Evolutionary conservation across 2,113 vertebrate species (phyloP).

Genomic region (Ameiurus melas): DNA sequence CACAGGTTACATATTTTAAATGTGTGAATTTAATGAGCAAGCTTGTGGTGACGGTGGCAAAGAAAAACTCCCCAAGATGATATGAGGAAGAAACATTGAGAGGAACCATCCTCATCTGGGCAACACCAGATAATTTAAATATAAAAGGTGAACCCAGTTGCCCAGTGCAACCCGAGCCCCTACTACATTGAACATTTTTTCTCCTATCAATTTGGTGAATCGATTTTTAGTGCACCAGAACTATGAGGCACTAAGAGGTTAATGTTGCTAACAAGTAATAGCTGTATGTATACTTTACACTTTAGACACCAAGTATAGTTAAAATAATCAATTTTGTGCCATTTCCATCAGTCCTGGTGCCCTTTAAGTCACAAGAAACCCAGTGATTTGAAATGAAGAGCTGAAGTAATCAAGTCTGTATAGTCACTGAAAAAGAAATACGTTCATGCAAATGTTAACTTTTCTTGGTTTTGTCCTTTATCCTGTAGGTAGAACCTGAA

Average conservation of each 20-base stretch:
- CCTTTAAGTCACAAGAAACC: neutral
- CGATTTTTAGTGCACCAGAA: neutral
- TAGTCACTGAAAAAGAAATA: neutral
- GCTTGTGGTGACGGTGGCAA: too few relatives aligned
- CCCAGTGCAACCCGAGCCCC: too few relatives aligned
- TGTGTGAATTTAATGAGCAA: too few relatives aligned
- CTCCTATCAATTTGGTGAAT: neutral
- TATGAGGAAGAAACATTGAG: too few relatives aligned
- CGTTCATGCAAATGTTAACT: neutral
- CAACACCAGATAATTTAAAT: too few relatives aligned
- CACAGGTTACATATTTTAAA: too few relatives aligned
- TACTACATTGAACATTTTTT: neutral
- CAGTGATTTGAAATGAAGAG: neutral
- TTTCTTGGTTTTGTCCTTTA: neutral
- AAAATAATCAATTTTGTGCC: neutral
- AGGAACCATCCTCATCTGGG: too few relatives aligned
- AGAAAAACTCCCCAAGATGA: too few relatives aligned
- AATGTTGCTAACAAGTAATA: neutral
- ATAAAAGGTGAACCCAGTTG: too few relatives aligned
- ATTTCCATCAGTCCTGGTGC: neutral
- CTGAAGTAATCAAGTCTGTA: neutral
- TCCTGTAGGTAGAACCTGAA: conserved; percentile 15
- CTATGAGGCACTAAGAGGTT: neutral
- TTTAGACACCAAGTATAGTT: neutral
- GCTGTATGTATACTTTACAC: neutral